Percentiles rank a stretch among this genome's conserved stretches.
Evolutionary conservation across 2,113 vertebrate species (phyloP).

Genomic region (Odobenus rosmarus): DNA sequence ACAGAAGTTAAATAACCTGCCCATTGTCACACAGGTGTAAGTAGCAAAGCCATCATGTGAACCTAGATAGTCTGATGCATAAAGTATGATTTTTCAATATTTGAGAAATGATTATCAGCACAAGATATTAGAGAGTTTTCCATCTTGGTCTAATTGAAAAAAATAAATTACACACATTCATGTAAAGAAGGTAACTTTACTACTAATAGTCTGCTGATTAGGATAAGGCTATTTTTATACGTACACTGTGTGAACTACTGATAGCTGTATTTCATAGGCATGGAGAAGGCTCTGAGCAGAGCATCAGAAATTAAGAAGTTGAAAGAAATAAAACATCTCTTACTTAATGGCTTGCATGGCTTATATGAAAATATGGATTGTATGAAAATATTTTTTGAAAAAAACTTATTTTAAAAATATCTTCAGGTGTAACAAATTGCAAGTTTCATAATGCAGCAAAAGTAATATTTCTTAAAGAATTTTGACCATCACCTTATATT

Average conservation of each 20-base stretch:
- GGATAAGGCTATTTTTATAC: background rate
- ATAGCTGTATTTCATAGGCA: background rate
- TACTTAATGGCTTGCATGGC: background rate
- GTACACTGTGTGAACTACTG: background rate
- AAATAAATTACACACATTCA: background rate
- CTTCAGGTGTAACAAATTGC: background rate
- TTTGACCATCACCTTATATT: background rate
- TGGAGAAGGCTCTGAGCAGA: background rate
- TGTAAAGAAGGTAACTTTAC: background rate
- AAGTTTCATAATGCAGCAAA: background rate
- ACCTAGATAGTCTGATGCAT: background rate
- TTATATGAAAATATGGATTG: background rate
- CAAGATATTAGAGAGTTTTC: background rate
- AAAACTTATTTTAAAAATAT: background rate
- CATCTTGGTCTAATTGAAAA: background rate
- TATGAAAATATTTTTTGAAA: background rate
- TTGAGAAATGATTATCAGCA: background rate
- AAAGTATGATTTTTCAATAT: background rate
- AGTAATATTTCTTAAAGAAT: background rate
- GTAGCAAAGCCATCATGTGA: background rate
- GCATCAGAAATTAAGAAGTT: background rate
- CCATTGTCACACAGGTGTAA: background rate
- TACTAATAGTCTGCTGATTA: background rate
- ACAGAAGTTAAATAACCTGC: background rate
- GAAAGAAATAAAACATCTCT: background rate